Conservation (phyloP, 2,113 vertebrate genomes). For the Toxotes chatareus region DNA sequence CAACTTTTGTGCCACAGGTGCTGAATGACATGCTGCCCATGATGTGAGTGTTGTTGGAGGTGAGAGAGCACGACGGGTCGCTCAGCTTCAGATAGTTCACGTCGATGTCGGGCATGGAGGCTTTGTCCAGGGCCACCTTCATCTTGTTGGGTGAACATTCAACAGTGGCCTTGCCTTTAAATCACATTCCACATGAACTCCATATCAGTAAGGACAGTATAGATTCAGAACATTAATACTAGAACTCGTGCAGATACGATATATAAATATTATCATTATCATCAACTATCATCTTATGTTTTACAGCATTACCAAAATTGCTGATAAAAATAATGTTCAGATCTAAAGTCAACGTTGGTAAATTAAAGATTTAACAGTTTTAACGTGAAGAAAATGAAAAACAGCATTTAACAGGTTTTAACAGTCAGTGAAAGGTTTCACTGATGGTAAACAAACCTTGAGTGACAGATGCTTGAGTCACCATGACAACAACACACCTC, state of each 20-base stretch:
- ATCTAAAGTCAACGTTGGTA: too few relatives aligned
- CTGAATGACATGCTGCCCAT: constrained; percentile 73
- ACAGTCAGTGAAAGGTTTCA: too few relatives aligned
- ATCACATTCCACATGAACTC: constrained; percentile 1
- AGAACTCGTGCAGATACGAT: too few relatives aligned
- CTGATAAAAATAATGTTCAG: too few relatives aligned
- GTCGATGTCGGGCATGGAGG: constrained; percentile 75
- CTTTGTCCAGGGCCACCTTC: constrained; percentile 69
- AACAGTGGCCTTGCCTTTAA: constrained; percentile 68
- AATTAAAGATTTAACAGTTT: too few relatives aligned
- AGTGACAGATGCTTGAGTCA: constrained; percentile 38
- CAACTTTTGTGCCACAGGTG: constrained; percentile 78
- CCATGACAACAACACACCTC: constrained; percentile 78
- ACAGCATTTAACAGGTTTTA: too few relatives aligned
- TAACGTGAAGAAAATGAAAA: too few relatives aligned
- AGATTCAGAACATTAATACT: not conserved
- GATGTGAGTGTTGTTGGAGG: constrained; percentile 80
- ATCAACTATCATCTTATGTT: too few relatives aligned
- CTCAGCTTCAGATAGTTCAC: constrained; percentile 70
- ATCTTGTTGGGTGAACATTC: constrained; percentile 71
- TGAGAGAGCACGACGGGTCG: constrained; percentile 77
- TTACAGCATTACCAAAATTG: too few relatives aligned
- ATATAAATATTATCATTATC: too few relatives aligned
- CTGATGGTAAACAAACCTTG: constrained; percentile 67
- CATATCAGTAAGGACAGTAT: not conserved